phyloP scores from a whole-genome alignment of 2,113 vertebrate genomes.

The Microtus oregoni region DNA sequence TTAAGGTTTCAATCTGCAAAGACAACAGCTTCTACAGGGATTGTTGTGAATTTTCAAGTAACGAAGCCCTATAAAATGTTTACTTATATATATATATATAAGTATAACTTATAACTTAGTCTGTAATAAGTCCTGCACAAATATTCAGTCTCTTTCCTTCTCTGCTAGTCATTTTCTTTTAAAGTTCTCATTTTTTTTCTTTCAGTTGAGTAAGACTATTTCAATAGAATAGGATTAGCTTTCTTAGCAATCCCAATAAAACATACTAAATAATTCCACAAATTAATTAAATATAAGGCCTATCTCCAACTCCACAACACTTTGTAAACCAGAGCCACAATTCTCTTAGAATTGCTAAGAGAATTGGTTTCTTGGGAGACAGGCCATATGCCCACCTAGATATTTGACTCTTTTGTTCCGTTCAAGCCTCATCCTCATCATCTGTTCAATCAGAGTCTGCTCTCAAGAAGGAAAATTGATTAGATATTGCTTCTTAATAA shows the following conservation, averaged over 20 bases:
- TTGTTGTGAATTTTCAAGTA: slow-evolving; percentile 16
- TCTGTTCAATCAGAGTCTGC: slow-evolving; percentile 52
- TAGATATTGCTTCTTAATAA: slow-evolving; percentile 79
- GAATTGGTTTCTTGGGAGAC: slow-evolving; percentile 36
- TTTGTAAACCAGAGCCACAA: background rate
- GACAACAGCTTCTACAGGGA: background rate
- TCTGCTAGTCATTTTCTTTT: background rate
- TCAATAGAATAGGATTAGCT: slow-evolving; percentile 55
- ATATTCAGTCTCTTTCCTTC: background rate
- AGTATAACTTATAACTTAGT: too few species aligned
- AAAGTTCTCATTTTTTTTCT: slow-evolving; percentile 27
- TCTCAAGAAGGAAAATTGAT: slow-evolving; percentile 72
- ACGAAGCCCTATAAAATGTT: background rate
- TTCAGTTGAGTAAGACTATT: slow-evolving; percentile 37
- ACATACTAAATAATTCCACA: slow-evolving; percentile 45
- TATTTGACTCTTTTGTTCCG: background rate
- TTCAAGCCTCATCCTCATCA: background rate
- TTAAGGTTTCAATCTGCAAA: background rate
- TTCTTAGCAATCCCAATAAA: slow-evolving; percentile 40
- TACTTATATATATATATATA: too few species aligned
- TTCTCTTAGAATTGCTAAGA: slow-evolving; percentile 4
- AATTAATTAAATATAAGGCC: slow-evolving; percentile 55
- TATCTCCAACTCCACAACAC: background rate
- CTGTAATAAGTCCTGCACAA: background rate
- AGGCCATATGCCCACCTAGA: background rate